Evolutionary conservation across 2,888 invertebrate species (phyloP), one percentile per base, ranked within the genome.

Genomic region (Atherix ibis): DNA sequence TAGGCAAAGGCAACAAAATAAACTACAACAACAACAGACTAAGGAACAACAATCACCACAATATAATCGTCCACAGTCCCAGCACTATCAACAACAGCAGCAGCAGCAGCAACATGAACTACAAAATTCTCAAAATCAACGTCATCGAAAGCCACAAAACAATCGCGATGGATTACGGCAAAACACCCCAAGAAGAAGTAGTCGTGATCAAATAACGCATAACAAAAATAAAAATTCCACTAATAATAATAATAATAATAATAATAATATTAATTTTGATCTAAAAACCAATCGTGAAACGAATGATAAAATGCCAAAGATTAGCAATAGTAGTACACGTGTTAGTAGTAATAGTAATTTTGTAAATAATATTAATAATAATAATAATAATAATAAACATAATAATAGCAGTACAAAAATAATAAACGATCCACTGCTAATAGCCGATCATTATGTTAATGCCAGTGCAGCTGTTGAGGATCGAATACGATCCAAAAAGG

Each of bases 391-490:
- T 26, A 27, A 9, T n/a, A 17, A 28, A 10, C 14, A 24, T 17
- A 27, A 24, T n/a, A n/a, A n/a, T n/a, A n/a, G n/a, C n/a, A n/a
- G n/a, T n/a, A n/a, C n/a, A n/a, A n/a, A n/a, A n/a, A n/a, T n/a
- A n/a, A 18, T 9, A 3, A 30, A 26, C 18, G 18, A 8, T 8
- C 13, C 12, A 12, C 14, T 31, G 18, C 18, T 30, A 10, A 26
- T 25, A 38, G 43, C 44, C 45, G 27, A 47, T 43, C 44, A 44
- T 38, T 43, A 42, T 27, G 35, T 42, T 38, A 45, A 45, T 44
- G 39, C 40, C 35, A 44, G 39, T 36, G 38, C 14, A 47, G n/a
- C n/a, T n/a, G n/a, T n/a, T n/a, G 53, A 31, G 51, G 53, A 44
- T 10, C 32, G 34, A n/a, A 16, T 34, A 15, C 39, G 40, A 18